phyloP scores from a whole-genome alignment of 2,888 invertebrate species.

The Stenichneumon culpator region DNA sequence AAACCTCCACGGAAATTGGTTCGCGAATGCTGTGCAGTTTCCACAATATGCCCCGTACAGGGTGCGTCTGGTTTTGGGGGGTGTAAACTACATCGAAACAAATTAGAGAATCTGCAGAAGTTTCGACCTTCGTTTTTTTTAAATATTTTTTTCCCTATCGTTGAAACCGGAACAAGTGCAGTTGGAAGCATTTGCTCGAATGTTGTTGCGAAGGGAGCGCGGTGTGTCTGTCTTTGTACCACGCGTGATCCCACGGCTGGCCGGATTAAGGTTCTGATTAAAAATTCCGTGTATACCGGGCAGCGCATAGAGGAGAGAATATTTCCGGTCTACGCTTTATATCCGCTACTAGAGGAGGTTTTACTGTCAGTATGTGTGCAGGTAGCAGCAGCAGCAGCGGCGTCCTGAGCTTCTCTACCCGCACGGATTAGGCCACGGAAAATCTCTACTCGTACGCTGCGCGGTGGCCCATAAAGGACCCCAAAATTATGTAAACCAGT shows the following conservation, averaged over 20 bases:
- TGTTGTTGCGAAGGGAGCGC: neutral
- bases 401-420: conserved; percentile 14
- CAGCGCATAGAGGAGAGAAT: conserved; percentile 37
- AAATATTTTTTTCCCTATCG: neutral
- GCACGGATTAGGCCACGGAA: conserved; percentile 60
- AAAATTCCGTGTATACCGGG: conserved; percentile 63
- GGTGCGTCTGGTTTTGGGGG: conserved; percentile 6
- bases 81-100: conserved; percentile 32
- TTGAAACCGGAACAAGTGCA: conserved; percentile 2
- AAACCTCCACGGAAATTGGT: neutral
- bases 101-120: conserved; percentile 32
- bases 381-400: neutral
- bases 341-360: conserved; percentile 38
- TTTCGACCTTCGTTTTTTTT: neutral
- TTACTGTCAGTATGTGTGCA: neutral
- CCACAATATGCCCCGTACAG: neutral
- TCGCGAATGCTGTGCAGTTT: conserved; percentile 7
- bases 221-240: neutral
- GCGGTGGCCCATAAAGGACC: conserved; percentile 52
- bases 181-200: conserved; percentile 21
- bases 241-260: conserved; percentile 44
- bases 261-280: conserved; percentile 66
- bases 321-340: conserved; percentile 59
- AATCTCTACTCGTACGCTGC: conserved; percentile 62
- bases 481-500: conserved; percentile 64